phyloP scores from a whole-genome alignment of 2,888 invertebrate genomes.

The Agonopterix heracliana region DNA sequence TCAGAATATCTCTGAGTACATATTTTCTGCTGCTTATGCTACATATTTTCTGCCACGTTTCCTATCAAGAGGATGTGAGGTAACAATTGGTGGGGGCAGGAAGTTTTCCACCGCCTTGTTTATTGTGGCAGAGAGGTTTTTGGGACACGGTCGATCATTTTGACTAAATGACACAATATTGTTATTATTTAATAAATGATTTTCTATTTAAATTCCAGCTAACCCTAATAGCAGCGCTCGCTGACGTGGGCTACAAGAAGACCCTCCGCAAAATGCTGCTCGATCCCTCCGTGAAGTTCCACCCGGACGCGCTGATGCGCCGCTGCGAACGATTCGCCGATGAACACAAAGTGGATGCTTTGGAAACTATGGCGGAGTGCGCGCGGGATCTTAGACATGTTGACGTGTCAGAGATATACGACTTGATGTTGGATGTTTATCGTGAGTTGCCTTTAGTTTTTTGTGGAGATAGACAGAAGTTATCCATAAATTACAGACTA shows the following conservation, averaged over 20 bases:
- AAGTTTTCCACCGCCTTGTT: no score
- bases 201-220: slow-evolving; percentile 30
- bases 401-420: slow-evolving; percentile 54
- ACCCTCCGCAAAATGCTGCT: slow-evolving; percentile 64
- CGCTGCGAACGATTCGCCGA: slow-evolving; percentile 68
- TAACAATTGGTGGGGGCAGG: no score
- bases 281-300: slow-evolving; percentile 71
- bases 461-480: no score
- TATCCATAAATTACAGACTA: no score
- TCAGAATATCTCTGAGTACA: no score
- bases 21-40: no score
- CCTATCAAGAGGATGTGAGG: no score
- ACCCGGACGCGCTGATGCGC: slow-evolving; percentile 66
- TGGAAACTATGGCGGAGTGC: slow-evolving; percentile 51
- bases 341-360: slow-evolving; percentile 46
- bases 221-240: slow-evolving; percentile 68
- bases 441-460: slow-evolving; percentile 51
- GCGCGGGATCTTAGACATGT: slow-evolving; percentile 45
- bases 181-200: no score
- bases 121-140: no score
- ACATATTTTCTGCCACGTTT: no score
- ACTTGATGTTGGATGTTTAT: slow-evolving; percentile 64
- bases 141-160: no score
- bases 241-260: slow-evolving; percentile 71
- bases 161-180: no score